Conservation (phyloP, 2,888 invertebrate genomes). For the Drosophila recens region DNA sequence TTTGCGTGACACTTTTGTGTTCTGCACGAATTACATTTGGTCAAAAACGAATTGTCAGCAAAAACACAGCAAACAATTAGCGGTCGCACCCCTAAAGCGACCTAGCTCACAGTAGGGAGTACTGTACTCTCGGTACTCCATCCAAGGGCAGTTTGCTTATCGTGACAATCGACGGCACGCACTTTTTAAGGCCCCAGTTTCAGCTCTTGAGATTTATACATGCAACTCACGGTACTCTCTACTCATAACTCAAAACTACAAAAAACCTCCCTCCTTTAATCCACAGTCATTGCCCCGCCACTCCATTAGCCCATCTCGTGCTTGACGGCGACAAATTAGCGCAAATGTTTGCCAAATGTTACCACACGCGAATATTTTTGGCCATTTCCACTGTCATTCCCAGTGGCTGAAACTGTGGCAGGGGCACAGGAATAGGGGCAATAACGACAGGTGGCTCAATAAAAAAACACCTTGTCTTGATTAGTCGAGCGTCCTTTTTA, state of each 20-base stretch:
- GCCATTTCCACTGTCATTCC: constrained; percentile 8
- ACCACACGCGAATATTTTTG: constrained; percentile 40
- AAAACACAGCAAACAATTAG: constrained; percentile 70
- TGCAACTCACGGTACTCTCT: constrained; percentile 55
- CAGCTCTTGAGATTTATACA: constrained; percentile 58
- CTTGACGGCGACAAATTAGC: constrained; percentile 67
- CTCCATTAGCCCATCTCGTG: constrained; percentile 46
- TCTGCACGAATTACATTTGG: constrained; percentile 38
- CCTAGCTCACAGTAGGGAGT: neutral
- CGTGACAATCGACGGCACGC: constrained; percentile 66
- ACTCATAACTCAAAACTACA: constrained; percentile 32
- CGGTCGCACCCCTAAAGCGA: constrained; percentile 19
- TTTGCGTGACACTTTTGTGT: constrained; percentile 63
- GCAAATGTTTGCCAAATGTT: constrained; percentile 48
- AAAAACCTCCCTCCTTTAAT: neutral
- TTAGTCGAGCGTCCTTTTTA: constrained; percentile 25
- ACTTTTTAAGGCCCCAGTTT: constrained; percentile 22
- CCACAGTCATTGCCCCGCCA: constrained; percentile 5
- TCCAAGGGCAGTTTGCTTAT: constrained; percentile 44
- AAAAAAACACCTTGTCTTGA: constrained; percentile 63
- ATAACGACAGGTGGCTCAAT: constrained; percentile 53
- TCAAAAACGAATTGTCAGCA: constrained; percentile 69
- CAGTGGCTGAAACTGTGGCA: neutral
- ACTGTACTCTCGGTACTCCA: neutral
- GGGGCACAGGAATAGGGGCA: neutral